Evolutionary conservation across 2,888 invertebrate genomes (phyloP).

Genomic region (Eilema sororculum): DNA sequence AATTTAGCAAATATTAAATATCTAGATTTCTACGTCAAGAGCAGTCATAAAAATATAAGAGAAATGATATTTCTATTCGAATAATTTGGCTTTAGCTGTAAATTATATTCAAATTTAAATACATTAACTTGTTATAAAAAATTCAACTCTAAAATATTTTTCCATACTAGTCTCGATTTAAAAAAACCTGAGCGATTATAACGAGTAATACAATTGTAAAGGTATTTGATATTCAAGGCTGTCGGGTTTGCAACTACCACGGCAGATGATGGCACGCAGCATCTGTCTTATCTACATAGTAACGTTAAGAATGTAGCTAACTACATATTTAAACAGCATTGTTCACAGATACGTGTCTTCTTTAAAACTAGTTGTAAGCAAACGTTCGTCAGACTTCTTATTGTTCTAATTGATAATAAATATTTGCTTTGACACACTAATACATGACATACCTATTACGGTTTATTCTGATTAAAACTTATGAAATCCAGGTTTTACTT

Average conservation of each 20-base stretch:
- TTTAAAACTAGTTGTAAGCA: background rate
- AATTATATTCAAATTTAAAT: background rate
- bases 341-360: background rate
- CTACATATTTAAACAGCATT: conserved; percentile 7
- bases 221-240: conserved; percentile 42
- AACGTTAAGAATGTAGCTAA: background rate
- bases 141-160: background rate
- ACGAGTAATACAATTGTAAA: conserved; percentile 33
- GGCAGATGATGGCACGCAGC: conserved; percentile 6
- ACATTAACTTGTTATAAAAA: background rate
- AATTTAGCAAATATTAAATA: background rate
- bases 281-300: conserved; percentile 16
- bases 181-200: conserved; percentile 42
- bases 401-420: background rate
- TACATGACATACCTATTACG: too few species aligned
- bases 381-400: background rate
- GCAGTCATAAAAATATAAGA: background rate
- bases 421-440: too few species aligned
- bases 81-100: background rate
- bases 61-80: background rate
- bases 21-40: background rate
- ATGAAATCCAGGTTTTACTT: background rate
- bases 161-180: background rate
- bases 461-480: background rate
- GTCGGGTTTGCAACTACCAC: conserved; percentile 33